Conservation (phyloP, 2,113 vertebrate genomes). For the Trichomycterus rosablanca region DNA sequence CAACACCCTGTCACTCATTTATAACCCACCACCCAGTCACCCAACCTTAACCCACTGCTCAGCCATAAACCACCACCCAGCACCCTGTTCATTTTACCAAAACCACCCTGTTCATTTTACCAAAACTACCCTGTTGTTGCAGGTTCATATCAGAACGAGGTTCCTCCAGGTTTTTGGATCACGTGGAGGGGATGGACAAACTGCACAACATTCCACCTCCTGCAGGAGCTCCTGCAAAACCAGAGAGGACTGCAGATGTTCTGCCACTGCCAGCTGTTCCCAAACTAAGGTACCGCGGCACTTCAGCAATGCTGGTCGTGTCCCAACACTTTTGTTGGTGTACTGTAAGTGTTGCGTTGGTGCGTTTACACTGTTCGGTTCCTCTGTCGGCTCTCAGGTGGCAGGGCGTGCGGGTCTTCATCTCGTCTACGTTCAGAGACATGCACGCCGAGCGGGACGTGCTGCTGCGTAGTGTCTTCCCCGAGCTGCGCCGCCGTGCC, state of each 20-base stretch:
- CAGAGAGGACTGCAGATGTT: constrained; percentile 16
- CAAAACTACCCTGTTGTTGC: too few relatives aligned
- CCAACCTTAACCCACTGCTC: too few relatives aligned
- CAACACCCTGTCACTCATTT: too few relatives aligned
- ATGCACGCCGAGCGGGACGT: constrained; percentile 83
- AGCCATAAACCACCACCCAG: too few relatives aligned
- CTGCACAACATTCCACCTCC: constrained; percentile 70
- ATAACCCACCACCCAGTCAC: too few relatives aligned
- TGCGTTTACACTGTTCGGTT: not conserved
- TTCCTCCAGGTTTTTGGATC: constrained; percentile 73
- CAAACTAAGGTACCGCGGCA: constrained; percentile 54
- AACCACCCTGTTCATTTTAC: too few relatives aligned
- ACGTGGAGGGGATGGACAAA: constrained; percentile 77
- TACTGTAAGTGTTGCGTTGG: too few relatives aligned
- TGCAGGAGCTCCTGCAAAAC: constrained; percentile 40
- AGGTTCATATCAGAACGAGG: constrained; percentile 83
- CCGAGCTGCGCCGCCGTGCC: constrained; percentile 71
- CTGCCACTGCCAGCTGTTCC: constrained; percentile 46
- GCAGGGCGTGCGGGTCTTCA: constrained; percentile 74
- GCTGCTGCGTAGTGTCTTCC: constrained; percentile 74
- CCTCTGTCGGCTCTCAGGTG: constrained; percentile 61
- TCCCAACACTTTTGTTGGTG: too few relatives aligned
- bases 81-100: too few relatives aligned
- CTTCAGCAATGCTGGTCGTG: too few relatives aligned
- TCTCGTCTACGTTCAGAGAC: constrained; percentile 88